These are phyloP conservation scores for Meles meles DNA, from an alignment of 2,113 vertebrate species.

Conservation along the genomic window DNA sequence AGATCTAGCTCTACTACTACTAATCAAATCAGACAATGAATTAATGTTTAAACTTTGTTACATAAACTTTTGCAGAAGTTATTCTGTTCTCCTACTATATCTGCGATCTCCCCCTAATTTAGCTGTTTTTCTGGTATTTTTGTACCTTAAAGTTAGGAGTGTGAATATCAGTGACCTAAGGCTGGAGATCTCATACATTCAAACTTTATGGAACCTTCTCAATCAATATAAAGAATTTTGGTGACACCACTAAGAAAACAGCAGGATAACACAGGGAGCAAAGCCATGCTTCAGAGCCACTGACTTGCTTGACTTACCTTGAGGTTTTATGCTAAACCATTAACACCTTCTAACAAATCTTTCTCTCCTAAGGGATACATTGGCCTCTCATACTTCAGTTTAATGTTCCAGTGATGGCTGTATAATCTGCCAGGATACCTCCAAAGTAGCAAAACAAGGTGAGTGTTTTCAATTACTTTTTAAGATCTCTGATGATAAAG, in stretches of 20 bases:
- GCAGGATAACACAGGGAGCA: not conserved
- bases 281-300: not conserved
- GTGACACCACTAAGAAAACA: not conserved
- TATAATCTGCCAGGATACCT: not conserved
- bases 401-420: not conserved
- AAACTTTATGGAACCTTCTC: not conserved
- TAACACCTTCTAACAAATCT: not conserved
- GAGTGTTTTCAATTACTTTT: not conserved
- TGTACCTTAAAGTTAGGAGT: not conserved
- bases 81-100: not conserved
- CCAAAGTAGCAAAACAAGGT: not conserved
- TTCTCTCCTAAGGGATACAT: not conserved
- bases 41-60: not conserved
- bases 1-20: not conserved
- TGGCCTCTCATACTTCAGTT: not conserved
- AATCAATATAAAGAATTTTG: not conserved
- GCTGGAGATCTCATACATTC: not conserved
- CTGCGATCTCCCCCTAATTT: not conserved
- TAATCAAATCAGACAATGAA: not conserved
- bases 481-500: not conserved
- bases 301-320: not conserved
- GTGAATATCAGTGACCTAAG: not conserved
- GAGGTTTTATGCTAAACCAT: not conserved
- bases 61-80: not conserved
- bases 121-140: not conserved